Percentiles rank a stretch among this genome's conserved stretches.
Evolutionary conservation across 2,113 vertebrate genomes (phyloP).

Genomic region (Asarcornis scutulata): DNA sequence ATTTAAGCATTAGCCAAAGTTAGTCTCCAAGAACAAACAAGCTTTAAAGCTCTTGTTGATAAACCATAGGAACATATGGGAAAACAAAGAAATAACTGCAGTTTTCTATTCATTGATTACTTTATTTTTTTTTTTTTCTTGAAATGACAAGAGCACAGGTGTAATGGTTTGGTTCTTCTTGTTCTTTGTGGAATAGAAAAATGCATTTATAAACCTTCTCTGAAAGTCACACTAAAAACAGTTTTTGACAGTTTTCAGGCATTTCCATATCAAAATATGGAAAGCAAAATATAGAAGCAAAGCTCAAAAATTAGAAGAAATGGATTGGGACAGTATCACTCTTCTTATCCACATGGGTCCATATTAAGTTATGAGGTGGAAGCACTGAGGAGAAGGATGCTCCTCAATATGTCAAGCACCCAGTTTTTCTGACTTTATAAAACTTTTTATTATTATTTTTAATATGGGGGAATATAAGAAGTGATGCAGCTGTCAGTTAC

Average conservation of each 20-base stretch:
- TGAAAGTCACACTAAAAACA: background rate
- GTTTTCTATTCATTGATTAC: background rate
- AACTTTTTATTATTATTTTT: background rate
- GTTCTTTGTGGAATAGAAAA: background rate
- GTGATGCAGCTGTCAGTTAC: background rate
- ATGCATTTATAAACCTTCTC: background rate
- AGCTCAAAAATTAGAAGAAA: background rate
- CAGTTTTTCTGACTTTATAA: background rate
- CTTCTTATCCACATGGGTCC: rapidly evolving
- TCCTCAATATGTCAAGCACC: background rate
- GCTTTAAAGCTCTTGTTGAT: background rate
- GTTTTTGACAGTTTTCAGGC: background rate
- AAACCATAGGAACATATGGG: background rate
- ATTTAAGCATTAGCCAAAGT: background rate
- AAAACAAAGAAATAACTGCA: background rate
- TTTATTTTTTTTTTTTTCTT: background rate
- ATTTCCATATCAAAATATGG: background rate
- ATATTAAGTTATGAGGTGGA: background rate
- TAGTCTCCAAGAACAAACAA: background rate
- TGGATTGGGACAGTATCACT: background rate
- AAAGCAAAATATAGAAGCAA: background rate
- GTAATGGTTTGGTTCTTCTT: background rate
- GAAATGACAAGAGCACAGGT: background rate
- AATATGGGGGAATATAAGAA: background rate
- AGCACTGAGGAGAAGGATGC: background rate